These are phyloP conservation scores for Drosophila hawaiiensis DNA, from an alignment of 2,888 invertebrate genomes.

Conservation along the genomic window DNA sequence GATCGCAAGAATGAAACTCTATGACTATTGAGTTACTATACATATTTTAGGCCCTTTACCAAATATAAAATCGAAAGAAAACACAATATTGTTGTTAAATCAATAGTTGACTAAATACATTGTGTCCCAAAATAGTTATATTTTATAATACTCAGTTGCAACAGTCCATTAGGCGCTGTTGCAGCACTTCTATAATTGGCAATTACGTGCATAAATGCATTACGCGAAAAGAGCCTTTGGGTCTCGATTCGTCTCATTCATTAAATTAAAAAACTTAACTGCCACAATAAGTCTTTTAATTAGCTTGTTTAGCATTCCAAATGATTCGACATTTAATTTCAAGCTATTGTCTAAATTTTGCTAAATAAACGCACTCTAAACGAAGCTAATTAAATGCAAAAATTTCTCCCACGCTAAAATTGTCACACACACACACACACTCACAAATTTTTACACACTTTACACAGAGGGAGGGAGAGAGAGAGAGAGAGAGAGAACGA, in stretches of 20 bases:
- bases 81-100: background rate
- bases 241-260: slow-evolving; percentile 8
- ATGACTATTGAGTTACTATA: background rate
- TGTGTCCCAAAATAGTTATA: background rate
- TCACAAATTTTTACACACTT: background rate
- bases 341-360: slow-evolving; percentile 41
- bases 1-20: background rate
- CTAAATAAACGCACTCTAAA: slow-evolving; percentile 26
- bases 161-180: slow-evolving; percentile 6
- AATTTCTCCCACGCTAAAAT: slow-evolving; percentile 38
- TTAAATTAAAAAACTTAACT: slow-evolving; percentile 23
- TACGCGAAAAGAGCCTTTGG: background rate
- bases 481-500: background rate
- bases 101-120: background rate
- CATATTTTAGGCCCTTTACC: background rate
- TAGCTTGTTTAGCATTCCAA: slow-evolving; percentile 43
- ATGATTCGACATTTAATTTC: slow-evolving; percentile 30
- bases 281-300: slow-evolving; percentile 49
- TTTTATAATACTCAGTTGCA: background rate
- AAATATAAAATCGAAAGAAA: background rate
- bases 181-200: slow-evolving; percentile 16
- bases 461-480: background rate
- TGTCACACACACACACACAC: background rate
- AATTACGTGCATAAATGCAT: slow-evolving; percentile 19
- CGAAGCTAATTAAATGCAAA: slow-evolving; percentile 53